phyloP scores from a whole-genome alignment of 2,888 invertebrate genomes.

The Aphidoletes aphidimyza region DNA sequence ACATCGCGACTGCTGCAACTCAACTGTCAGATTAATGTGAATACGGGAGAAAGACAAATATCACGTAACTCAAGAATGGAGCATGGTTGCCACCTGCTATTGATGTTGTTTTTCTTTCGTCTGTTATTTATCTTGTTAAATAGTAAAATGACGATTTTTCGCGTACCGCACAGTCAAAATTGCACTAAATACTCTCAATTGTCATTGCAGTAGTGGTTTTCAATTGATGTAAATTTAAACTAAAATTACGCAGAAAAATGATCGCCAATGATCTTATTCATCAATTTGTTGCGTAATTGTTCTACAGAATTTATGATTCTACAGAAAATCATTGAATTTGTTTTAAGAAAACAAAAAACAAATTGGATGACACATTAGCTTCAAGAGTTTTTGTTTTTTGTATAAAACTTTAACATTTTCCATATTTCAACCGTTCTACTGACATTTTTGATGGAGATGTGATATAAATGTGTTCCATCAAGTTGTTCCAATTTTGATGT shows the following conservation, averaged over 20 bases:
- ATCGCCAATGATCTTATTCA: not conserved
- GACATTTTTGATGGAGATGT: too few species aligned
- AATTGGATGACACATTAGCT: not conserved
- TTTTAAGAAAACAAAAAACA: not conserved
- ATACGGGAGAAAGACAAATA: not conserved
- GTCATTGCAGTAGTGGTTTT: not conserved
- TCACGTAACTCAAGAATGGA: not conserved
- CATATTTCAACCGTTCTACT: too few species aligned
- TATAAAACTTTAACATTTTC: too few species aligned
- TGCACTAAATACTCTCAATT: not conserved
- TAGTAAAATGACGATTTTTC: not conserved
- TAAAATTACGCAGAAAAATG: not conserved
- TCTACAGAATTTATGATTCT: too few species aligned
- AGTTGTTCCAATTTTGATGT: too few species aligned
- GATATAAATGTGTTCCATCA: too few species aligned
- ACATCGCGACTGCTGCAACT: constrained; percentile 5
- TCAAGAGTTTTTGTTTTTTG: not conserved
- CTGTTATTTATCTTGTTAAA: not conserved
- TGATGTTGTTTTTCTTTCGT: not conserved
- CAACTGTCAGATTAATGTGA: constrained; percentile 24
- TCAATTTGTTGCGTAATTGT: too few species aligned
- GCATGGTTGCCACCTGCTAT: not conserved
- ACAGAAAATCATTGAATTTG: not conserved
- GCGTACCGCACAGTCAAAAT: not conserved
- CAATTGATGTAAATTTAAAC: constrained; percentile 5